Evolutionary conservation across 2,888 invertebrate species (phyloP), one percentile per base, ranked within the genome.

Genomic region (Pristionchus arcanus): DNA sequence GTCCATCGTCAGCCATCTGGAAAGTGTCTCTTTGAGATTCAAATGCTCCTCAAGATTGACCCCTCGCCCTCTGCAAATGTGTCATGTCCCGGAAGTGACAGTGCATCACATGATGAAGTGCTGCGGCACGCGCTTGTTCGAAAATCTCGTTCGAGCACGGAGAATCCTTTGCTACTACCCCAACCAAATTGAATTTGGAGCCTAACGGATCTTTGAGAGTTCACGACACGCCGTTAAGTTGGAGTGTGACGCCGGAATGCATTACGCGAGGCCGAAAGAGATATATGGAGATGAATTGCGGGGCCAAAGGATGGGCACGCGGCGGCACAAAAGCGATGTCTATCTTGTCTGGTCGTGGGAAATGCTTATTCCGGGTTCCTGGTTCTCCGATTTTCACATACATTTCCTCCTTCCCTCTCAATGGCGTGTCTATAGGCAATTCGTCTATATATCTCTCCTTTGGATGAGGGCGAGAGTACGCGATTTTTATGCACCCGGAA

Each of bases 1-100:
- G 96, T 99, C 99, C 90, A 98, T 97, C 0, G 98, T 98, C 91
- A 99, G 96, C 98, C 98, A 99, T 0, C 89, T 89, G 81, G 63
- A 34, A 34, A 55, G 25, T 0, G 13, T 49, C 42, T n/a, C n/a
- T 81, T 81, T 7, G 11, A 7, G 74, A 25, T 37, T 74, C 21
- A 28, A 28, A 4, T 1, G 28, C 28, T 4, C 25, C 19, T 15
- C 55, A 21, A 21, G 42, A 25, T 37, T 37, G 3, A 19, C 37
- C 21, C 16, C 21, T 28, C 19, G 16, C 31, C 7, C 19, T 21
- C 68, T 37, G 74, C 74, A 74, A 37, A 74, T 37, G 74, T 74
- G 74, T 25, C 21, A 34, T 25, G 31, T 34, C 34, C 74, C 49
- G 81, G 81, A 81, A 81, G 49, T 34, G n/a, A 63, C 63, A 63